phyloP scores from a whole-genome alignment of 2,888 invertebrate genomes.

The Barypeithes pellucidus region DNA sequence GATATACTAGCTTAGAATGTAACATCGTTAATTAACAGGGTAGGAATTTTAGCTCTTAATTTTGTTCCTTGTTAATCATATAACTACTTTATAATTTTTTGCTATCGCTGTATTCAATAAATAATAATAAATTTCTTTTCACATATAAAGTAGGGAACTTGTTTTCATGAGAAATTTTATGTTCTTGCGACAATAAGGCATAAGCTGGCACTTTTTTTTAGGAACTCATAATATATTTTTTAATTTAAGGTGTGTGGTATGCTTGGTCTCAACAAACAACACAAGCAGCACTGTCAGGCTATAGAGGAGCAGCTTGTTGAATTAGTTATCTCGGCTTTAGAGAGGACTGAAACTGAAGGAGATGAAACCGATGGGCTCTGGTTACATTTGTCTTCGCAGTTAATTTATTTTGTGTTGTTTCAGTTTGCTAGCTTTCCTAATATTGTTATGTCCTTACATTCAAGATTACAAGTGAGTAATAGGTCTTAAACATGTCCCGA shows the following conservation, averaged over 20 bases:
- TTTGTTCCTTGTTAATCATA: too few species aligned
- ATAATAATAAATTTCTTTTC: too few species aligned
- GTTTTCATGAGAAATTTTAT: too few species aligned
- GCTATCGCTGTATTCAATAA: too few species aligned
- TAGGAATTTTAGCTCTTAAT: too few species aligned
- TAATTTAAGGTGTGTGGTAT: constrained; percentile 81
- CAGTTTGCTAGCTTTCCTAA: constrained; percentile 95
- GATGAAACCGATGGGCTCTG: constrained; percentile 86
- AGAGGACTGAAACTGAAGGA: constrained; percentile 83
- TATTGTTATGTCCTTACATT: constrained; percentile 91
- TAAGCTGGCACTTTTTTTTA: neutral
- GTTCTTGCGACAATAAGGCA: too few species aligned
- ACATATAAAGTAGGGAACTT: too few species aligned
- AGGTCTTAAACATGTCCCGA: too few species aligned
- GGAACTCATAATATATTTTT: neutral
- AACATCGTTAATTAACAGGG: too few species aligned
- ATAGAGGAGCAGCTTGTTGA: constrained; percentile 95
- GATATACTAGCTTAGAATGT: too few species aligned
- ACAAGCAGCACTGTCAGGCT: constrained; percentile 80
- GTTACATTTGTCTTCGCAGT: constrained; percentile 94
- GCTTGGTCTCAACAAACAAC: constrained; percentile 94
- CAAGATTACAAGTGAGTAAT: constrained; percentile 63
- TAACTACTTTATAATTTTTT: too few species aligned
- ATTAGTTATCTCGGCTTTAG: constrained; percentile 92
- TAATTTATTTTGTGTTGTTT: constrained; percentile 95